Conservation (phyloP, 2,888 invertebrate genomes). For the Dexiosoma caninum region DNA sequence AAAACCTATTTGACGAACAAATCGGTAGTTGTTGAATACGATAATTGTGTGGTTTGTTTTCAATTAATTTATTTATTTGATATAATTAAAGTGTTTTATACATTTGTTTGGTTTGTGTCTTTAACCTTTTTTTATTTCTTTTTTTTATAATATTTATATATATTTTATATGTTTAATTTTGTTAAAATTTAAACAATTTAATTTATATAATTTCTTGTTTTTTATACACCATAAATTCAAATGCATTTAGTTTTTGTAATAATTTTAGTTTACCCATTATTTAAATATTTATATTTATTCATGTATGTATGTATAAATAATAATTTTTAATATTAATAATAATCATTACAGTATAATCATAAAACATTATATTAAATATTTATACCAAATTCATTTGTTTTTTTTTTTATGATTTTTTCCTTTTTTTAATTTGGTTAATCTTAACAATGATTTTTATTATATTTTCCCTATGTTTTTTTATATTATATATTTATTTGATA, state of each 20-base stretch:
- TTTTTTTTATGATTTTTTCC: conserved; percentile 30
- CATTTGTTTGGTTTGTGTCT: conserved; percentile 49
- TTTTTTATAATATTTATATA: conserved; percentile 54
- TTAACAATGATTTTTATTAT: conserved; percentile 53
- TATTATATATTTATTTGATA: conserved; percentile 19
- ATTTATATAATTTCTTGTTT: conserved; percentile 51
- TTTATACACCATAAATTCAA: conserved; percentile 74
- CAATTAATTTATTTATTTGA: conserved; percentile 53
- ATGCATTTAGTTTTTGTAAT: conserved; percentile 68
- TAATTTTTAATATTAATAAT: conserved; percentile 69
- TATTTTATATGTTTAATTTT: conserved; percentile 40
- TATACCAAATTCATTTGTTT: conserved; percentile 68
- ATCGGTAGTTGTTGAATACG: conserved; percentile 28
- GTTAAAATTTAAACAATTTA: conserved; percentile 62
- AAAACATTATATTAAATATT: conserved; percentile 73
- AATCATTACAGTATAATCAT: conserved; percentile 68
- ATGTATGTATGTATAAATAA: conserved; percentile 58
- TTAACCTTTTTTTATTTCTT: conserved; percentile 25
- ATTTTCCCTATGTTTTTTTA: conserved; percentile 46
- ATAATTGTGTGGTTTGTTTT: conserved; percentile 54
- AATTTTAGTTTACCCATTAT: conserved; percentile 61
- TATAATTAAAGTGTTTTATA: conserved; percentile 64
- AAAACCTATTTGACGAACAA: conserved; percentile 13
- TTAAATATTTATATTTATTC: conserved; percentile 65
- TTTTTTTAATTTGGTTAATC: conserved; percentile 50